Conservation (phyloP, 2,797 vertebrate genomes). For the Luscinia luscinia region DNA sequence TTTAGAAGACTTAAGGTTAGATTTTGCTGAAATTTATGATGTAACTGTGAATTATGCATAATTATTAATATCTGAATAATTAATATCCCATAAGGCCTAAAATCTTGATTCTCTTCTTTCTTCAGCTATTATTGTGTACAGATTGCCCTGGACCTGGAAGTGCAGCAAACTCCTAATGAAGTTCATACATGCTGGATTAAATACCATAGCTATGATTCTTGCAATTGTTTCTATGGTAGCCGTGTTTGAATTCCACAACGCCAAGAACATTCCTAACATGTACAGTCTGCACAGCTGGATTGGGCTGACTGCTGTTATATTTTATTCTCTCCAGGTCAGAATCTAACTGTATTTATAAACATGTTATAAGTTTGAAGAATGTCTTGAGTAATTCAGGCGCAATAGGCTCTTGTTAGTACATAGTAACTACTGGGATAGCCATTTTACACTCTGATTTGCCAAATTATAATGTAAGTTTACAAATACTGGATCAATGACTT, state of each 20-base stretch:
- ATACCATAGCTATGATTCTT: slow-evolving; percentile 81
- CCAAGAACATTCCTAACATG: slow-evolving; percentile 88
- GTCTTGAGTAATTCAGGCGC: background rate
- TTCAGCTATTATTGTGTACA: slow-evolving; percentile 93
- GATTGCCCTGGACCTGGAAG: slow-evolving; percentile 95
- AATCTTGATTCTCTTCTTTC: slow-evolving; percentile 34
- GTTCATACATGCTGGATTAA: slow-evolving; percentile 89
- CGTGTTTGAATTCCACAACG: slow-evolving; percentile 91
- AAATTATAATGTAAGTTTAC: background rate
- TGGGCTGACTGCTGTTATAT: slow-evolving; percentile 83
- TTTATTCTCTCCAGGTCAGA: slow-evolving; percentile 89
- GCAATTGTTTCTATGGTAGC: slow-evolving; percentile 86
- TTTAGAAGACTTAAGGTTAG: background rate
- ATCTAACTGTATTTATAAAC: slow-evolving; percentile 31
- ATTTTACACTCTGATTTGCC: background rate
- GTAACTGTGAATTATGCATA: background rate
- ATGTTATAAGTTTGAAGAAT: slow-evolving; percentile 9
- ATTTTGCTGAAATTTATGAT: background rate
- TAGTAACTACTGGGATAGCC: background rate
- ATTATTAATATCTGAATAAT: background rate
- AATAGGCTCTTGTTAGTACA: background rate
- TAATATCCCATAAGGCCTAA: background rate
- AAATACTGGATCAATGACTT: background rate
- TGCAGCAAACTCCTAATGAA: slow-evolving; percentile 94
- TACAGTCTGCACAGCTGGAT: slow-evolving; percentile 99